Evolutionary conservation across 2,888 invertebrate genomes (phyloP), one percentile per base, ranked within the genome.

Genomic region (Ophonus ardosiacus): DNA sequence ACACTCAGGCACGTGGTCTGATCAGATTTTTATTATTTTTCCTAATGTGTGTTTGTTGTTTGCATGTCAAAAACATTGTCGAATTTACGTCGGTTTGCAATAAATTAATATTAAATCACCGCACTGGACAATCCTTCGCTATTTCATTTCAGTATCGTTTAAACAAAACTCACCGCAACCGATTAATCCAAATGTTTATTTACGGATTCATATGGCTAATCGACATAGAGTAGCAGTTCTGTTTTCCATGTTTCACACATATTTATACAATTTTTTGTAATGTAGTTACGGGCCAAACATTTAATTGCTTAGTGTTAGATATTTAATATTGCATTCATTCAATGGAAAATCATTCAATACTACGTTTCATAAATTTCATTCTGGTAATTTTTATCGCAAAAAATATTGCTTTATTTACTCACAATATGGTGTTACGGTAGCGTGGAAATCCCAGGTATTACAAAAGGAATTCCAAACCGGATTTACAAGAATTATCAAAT

Each of bases 141-240:
- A 18, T 10, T 57, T 57, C 31, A 59, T 59, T 59, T 59, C 18
- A 59, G 17, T 15, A 63, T 13, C 63, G 21, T 18, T 63, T 21
- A 63, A 63, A 63, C 21, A 63, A 63, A 13, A 21, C 63, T 8
- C 17, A 18, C 59, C 59, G 8, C 59, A 63, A 13, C 63, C 63
- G 63, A 21, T 63, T 63, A 21, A 63, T 63, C 63, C 63, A 63
- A 63, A 63, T 63, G 63, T 63, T 63, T 63, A 63, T 63, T 63
- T 63, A 63, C 63, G 63, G 63, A 63, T 63, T 63, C 63, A 63
- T 21, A 13, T 63, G 63, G 21, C 63, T 63, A 63, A 63, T 63
- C 63, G 63, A 63, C 63, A 13, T 51, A 51, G 43, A 13, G 13
- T 51, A 51, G 43, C 43, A 13, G 43, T 51, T 8, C 8, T 51